A percentile compares a stretch with the other conserved stretches of the same genome.
These are phyloP conservation scores for Lingula anatina DNA, from an alignment of 2,888 invertebrate genomes.

Conservation along the genomic window DNA sequence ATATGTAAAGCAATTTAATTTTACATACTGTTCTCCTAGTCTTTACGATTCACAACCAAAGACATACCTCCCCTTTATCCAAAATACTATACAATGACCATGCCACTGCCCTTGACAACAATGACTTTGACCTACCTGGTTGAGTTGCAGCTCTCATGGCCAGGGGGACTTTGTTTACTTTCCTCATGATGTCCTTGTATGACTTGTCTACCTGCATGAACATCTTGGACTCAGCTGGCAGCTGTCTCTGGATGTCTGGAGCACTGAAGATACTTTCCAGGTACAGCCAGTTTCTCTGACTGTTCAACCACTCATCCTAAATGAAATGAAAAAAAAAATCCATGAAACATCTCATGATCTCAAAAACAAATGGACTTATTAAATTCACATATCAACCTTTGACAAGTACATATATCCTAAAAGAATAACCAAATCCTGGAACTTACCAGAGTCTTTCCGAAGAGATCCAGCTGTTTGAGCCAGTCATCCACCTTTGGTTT, in stretches of 20 bases:
- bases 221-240: conserved; percentile 53
- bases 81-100: no score
- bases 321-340: background rate
- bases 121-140: conserved; percentile 54
- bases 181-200: conserved; percentile 83
- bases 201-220: conserved; percentile 77
- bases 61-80: no score
- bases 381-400: background rate
- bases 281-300: conserved; percentile 53
- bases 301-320: conserved; percentile 57
- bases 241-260: conserved; percentile 53
- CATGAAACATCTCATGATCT: background rate
- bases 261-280: conserved; percentile 53
- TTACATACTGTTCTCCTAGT: no score
- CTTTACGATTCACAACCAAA: background rate
- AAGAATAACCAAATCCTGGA: background rate
- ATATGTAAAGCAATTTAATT: no score
- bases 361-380: background rate
- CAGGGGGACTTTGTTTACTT: conserved; percentile 67
- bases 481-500: conserved; percentile 78
- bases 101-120: no score
- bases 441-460: conserved; percentile 72
- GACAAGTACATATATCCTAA: background rate
- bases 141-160: conserved; percentile 77
- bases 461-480: conserved; percentile 71